Evolutionary conservation across 2,113 vertebrate species (phyloP).

Genomic region (Piliocolobus tephrosceles): DNA sequence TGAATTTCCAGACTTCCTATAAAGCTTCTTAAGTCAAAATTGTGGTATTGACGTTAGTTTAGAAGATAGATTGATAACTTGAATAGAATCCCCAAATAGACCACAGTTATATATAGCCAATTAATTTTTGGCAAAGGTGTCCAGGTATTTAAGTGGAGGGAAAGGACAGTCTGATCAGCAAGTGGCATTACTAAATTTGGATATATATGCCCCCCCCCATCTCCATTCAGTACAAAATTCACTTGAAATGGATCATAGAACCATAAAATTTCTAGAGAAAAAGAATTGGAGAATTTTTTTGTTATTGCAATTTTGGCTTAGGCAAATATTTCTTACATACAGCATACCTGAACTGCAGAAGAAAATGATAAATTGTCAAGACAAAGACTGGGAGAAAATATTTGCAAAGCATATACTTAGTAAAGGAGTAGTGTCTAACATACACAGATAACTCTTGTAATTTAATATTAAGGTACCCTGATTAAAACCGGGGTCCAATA

Average conservation of each 20-base stretch:
- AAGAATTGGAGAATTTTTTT: background rate
- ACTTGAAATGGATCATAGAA: background rate
- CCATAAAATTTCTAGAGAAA: background rate
- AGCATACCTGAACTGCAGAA: background rate
- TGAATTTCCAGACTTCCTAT: background rate
- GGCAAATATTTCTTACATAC: background rate
- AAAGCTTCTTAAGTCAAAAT: background rate
- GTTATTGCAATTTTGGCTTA: background rate
- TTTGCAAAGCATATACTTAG: background rate
- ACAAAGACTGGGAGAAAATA: background rate
- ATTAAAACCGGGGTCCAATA: background rate
- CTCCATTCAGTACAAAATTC: background rate
- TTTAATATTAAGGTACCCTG: background rate
- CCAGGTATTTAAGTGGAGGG: background rate
- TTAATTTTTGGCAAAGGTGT: background rate
- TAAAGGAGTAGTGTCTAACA: background rate
- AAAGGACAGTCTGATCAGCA: background rate
- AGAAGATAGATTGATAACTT: background rate
- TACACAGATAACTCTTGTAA: background rate
- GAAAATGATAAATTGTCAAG: background rate
- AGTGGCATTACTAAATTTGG: background rate
- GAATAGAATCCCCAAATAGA: background rate
- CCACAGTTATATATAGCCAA: background rate
- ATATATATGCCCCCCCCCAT: background rate
- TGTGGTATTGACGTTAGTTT: background rate